Percentiles rank a stretch among this genome's conserved stretches.
These are phyloP conservation scores for Gnathonemus echidnorhynchus DNA, from an alignment of 2,113 vertebrate genomes.

Conservation along the genomic window DNA sequence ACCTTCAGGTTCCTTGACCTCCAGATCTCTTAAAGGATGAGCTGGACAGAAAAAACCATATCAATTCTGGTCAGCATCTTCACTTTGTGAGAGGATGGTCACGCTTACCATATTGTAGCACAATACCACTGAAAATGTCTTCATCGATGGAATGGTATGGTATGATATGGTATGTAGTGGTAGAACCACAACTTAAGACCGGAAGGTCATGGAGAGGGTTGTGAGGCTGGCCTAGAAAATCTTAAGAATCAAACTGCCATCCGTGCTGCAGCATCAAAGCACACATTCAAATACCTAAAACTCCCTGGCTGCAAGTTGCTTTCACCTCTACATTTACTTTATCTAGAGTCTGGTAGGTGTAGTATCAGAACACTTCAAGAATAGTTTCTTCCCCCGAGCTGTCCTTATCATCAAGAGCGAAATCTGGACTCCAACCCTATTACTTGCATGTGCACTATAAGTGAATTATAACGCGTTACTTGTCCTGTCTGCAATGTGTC, in stretches of 20 bases:
- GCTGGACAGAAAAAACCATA: not conserved
- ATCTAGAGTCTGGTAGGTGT: not conserved
- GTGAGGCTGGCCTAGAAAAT: not conserved
- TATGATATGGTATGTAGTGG: not conserved
- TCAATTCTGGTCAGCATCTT: not conserved
- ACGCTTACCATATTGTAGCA: not conserved
- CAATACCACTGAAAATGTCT: not conserved
- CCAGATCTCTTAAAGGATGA: not conserved
- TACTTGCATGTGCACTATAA: not conserved
- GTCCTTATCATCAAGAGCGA: not conserved
- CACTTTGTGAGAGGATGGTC: not conserved
- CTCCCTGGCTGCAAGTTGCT: not conserved
- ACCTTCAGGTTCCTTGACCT: not conserved
- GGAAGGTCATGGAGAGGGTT: not conserved
- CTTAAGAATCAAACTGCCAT: not conserved
- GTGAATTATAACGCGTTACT: not conserved
- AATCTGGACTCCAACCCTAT: not conserved
- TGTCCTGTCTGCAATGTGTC: not conserved
- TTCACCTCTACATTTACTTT: not conserved
- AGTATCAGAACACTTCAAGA: not conserved
- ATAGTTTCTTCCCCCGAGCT: not conserved
- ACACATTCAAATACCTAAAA: not conserved
- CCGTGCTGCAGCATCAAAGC: not conserved
- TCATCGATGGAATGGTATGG: not conserved
- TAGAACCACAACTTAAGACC: not conserved